These are phyloP conservation scores for Prunella strophiata DNA, from an alignment of 2,797 vertebrate species.

Conservation along the genomic window DNA sequence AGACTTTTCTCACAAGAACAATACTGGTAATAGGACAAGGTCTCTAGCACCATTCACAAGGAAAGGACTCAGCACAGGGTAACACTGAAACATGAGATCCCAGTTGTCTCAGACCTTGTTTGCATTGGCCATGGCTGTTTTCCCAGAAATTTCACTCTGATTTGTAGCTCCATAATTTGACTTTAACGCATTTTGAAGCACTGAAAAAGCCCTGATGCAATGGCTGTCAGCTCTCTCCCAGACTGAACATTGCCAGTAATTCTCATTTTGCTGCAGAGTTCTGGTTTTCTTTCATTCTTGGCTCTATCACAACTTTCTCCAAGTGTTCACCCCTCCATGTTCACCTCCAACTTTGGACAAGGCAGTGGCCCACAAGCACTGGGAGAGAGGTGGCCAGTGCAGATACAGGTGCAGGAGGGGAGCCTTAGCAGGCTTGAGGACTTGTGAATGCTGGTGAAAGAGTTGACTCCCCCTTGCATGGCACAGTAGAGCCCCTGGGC, in stretches of 20 bases:
- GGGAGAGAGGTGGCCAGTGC: not conserved
- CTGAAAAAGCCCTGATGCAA: not conserved
- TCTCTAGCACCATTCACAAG: not conserved
- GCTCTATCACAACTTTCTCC: not conserved
- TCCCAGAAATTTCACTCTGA: not conserved
- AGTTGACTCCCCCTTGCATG: not conserved
- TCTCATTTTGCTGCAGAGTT: not conserved
- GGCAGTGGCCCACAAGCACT: not conserved
- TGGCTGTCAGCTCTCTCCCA: not conserved
- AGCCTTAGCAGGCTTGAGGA: not conserved
- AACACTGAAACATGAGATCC: slow-evolving; percentile 9
- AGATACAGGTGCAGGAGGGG: not conserved
- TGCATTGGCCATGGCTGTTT: not conserved
- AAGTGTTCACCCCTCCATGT: fast-evolving
- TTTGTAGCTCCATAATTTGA: not conserved
- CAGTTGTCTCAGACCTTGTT: not conserved
- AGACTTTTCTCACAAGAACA: not conserved
- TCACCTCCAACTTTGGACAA: not conserved
- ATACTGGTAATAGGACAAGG: fast-evolving
- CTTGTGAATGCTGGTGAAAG: not conserved
- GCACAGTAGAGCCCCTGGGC: not conserved
- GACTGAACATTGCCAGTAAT: not conserved
- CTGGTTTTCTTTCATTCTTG: not conserved
- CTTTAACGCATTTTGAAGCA: not conserved
- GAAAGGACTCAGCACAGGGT: not conserved